Evolutionary conservation across 2,113 vertebrate genomes (phyloP), one percentile per base, ranked within the genome.

Genomic region (Penelope pileata): DNA sequence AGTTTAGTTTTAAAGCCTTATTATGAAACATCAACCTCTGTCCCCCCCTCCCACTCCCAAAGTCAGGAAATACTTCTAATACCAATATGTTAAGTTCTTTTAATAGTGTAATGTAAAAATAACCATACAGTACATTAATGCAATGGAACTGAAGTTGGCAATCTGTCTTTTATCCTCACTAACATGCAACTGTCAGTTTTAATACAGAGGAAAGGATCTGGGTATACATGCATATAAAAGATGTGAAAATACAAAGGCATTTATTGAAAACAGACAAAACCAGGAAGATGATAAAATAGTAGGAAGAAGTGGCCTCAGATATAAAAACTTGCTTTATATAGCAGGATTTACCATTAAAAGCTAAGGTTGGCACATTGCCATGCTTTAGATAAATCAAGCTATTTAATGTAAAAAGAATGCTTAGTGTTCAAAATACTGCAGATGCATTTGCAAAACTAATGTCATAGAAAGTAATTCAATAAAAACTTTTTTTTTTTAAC

Each of bases 251-350:
- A 96, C 29, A 95, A 77, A 96, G 67, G 63, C 94, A 94, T 95
- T 96, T 96, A 96, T 94, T 93, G 91, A 97, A 96, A 97, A 93
- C 95, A 95, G 96, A 96, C 96, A 96, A 98, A 98, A 96, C 97
- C 96, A 97, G 97, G 96, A 97, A 97, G 96, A 96, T 58, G 67
- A 97, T 97, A 96, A 97, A 95, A 96, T 75, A 97, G 90, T 93
- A 94, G 96, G 91, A 97, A 96, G 97, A 98, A 98, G 90, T 87
- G 91, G 96, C 96, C 95, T 97, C 97, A 95, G 91, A 91, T 93
- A 70, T 68, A 90, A 98, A 95, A 97, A 92, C 74, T 96, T 90
- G 90, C 88, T 96, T 95, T 93, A 83, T 83, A 47, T 78, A 91
- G 76, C 84, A 96, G 82, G 90, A 92, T 88, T 92, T 70, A 82